Percentiles rank a stretch among this genome's conserved stretches.
Evolutionary conservation across 2,888 invertebrate genomes (phyloP).

Genomic region (Scaptomyza cyrtandrae): DNA sequence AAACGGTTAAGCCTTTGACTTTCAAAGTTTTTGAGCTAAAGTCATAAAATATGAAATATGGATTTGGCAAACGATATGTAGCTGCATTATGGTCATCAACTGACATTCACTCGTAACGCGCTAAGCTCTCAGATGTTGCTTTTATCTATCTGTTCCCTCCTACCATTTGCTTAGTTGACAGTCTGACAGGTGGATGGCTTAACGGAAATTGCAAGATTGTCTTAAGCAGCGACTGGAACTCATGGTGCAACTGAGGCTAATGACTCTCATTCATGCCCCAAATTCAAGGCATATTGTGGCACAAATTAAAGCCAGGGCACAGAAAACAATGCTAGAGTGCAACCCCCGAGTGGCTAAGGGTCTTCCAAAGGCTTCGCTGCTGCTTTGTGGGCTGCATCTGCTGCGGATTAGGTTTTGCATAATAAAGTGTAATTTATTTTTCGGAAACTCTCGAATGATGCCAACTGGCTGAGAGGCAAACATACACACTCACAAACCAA

Average conservation of each 20-base stretch:
- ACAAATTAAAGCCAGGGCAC: constrained; percentile 40
- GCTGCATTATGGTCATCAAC: constrained; percentile 60
- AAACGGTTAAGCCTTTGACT: too few species aligned
- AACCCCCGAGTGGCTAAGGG: constrained; percentile 8
- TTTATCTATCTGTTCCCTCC: background rate
- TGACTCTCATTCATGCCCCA: constrained; percentile 52
- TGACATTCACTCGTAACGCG: constrained; percentile 58
- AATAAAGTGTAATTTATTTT: constrained; percentile 84
- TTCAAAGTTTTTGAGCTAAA: too few species aligned
- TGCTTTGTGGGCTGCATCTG: constrained; percentile 76
- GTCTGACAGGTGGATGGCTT: constrained; percentile 65
- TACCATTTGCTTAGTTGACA: constrained; percentile 4
- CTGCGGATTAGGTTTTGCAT: constrained; percentile 84
- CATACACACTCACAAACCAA: background rate
- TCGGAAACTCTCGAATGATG: constrained; percentile 47
- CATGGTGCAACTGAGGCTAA: constrained; percentile 46
- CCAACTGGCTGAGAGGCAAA: constrained; percentile 48
- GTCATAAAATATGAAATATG: too few species aligned
- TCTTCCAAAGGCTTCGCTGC: background rate
- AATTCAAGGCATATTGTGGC: constrained; percentile 62
- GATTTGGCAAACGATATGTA: constrained; percentile 57
- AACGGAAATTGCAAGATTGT: constrained; percentile 19
- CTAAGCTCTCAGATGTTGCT: constrained; percentile 51
- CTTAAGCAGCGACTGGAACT: constrained; percentile 2
- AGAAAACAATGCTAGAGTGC: constrained; percentile 3